Base-by-base conservation (phyloP, 1,140 invertebrate genomes). In the Anastatus disparis region DNA sequence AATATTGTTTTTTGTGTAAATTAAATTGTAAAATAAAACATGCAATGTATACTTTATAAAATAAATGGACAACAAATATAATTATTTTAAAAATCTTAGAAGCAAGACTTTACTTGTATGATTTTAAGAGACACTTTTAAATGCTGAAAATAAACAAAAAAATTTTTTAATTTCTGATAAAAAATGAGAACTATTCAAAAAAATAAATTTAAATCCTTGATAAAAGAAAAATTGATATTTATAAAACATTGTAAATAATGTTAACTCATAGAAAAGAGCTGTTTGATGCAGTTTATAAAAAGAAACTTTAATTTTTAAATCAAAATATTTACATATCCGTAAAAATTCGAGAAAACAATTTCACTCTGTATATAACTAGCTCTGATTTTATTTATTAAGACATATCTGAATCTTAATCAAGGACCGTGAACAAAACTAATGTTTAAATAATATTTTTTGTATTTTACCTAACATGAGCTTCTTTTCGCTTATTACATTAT, bases 311-410 rank as follows among this genome's bases (percentile, higher is more conserved):
- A n/a, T n/a, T n/a, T n/a, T n/a, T n/a, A n/a, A n/a, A n/a, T n/a
- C n/a, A 17, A 40, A 52, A 12, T 52, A 69, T 53, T 64, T 71
- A 71, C 76, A 73, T 67, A 71, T 48, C 44, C 42, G 72, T 50
- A 65, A 70, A 46, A 52, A 55, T 66, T 65, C 44, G 42, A 42
- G 29, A 70, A 58, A 63, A 72, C 75, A 77, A 75, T 74, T 78
- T 77, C 46, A 78, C 70, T 77, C 73, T 74, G 76, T 70, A 70
- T 76, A 75, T 35, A 70, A 70, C 20, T 13, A 56, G 20, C 50
- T 27, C 22, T 22, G 44, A 52, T 10, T 38, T 61, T 12, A 40
- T 6, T 63, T n/a, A n/a, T n/a, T 27, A 44, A 67, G 38, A 46
- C 35, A 22, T 66, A 59, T 26, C 29, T 44, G 40, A 70, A 70